Conservation (phyloP, 2,797 vertebrate genomes). For the Falco berigora region DNA sequence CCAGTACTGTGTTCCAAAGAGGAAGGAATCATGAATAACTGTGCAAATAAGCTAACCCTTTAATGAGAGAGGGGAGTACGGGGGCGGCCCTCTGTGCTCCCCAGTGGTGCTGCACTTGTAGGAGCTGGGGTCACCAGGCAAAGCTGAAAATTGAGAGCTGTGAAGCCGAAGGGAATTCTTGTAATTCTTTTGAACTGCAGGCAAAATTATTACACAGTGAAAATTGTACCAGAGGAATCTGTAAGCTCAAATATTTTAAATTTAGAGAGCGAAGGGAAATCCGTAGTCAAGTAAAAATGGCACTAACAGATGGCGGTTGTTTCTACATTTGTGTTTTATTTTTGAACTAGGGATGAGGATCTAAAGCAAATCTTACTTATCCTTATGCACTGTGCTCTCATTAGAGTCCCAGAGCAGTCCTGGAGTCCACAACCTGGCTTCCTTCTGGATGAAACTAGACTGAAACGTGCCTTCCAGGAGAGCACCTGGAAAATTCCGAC, state of each 20-base stretch:
- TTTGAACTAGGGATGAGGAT: not conserved
- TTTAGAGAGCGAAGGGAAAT: not conserved
- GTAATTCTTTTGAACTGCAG: constrained; percentile 6
- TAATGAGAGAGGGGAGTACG: not conserved
- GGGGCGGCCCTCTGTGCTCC: not conserved
- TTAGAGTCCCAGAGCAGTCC: not conserved
- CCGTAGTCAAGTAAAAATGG: not conserved
- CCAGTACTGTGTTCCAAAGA: not conserved
- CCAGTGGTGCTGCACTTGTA: not conserved
- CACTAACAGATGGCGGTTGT: not conserved
- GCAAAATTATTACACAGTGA: constrained; percentile 1
- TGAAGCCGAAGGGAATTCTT: constrained; percentile 1
- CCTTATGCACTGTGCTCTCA: not conserved
- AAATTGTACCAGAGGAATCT: not conserved
- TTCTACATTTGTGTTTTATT: constrained; percentile 2
- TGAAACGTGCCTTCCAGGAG: not conserved
- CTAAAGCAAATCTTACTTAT: not conserved
- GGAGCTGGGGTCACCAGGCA: not conserved
- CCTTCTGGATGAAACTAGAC: not conserved
- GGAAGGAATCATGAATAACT: not conserved
- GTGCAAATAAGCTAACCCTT: not conserved
- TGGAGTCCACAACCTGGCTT: not conserved
- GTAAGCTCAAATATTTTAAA: constrained; percentile 5
- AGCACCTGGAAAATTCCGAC: not conserved
- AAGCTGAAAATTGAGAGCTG: not conserved